Evolutionary conservation across 2,888 invertebrate species (phyloP), one percentile per base, ranked within the genome.

Genomic region (Blastobasis adustella): DNA sequence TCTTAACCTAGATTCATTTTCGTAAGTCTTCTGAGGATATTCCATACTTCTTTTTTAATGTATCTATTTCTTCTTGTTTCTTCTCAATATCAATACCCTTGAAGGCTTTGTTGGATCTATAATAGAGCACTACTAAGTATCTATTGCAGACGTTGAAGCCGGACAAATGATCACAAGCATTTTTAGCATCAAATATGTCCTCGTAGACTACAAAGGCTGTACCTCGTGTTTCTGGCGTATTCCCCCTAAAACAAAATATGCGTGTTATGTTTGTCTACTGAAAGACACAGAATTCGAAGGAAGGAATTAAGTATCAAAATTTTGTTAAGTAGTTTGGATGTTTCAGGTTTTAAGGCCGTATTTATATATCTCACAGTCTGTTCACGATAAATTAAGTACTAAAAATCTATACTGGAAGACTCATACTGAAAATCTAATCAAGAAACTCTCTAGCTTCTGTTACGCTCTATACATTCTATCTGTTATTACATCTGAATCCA

Each of bases 121-220:
- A 99, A 81, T 99, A 99, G 6, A 99, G 88, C 1, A 99, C 99
- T n/a, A 99, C 99, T 41, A 99, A 90, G 77, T 99, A 99, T 67
- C 99, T 91, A 82, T 99, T 99, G 78, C 99, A 99, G 39, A 99
- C 99, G 80, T 99, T 99, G 82, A 99, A 99, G 6, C 99, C 99
- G 51, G 98, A 98, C 51, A 99, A 89, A 83, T 99, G 99, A 79
- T 99, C 99, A 83, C 99, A 99, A 4, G 99, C 99, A 89, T 99
- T 99, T 84, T 99, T 99, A 0, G 99, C 99, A 91, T 99, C 99
- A 89, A 99, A 99, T 69, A 99, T 99, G 76, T 99, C 99, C 88
- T 99, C 99, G 82, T 98, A 99, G 0, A 99, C 98, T 47, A 99
- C 98, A 91, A 99, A 99, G 10, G 99, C 99, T 40, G 99, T 99